Evolutionary conservation across 2,113 vertebrate genomes (phyloP).

Genomic region (Taxidea taxus): DNA sequence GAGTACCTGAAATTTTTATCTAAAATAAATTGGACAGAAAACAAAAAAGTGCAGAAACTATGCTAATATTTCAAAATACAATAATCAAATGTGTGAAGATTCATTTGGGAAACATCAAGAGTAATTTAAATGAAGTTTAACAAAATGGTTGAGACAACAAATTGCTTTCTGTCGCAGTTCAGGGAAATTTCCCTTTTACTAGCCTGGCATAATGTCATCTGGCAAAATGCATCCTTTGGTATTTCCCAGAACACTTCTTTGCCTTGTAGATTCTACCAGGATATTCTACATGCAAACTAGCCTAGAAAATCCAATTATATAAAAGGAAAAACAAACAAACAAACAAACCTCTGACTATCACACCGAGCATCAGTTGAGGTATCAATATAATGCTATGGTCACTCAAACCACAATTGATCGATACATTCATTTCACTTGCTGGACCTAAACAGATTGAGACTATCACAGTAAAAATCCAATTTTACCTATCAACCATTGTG

Average conservation of each 20-base stretch:
- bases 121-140: constrained; percentile 44
- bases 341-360: not conserved
- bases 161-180: not conserved
- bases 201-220: not conserved
- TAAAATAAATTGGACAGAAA: not conserved
- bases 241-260: not conserved
- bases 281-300: not conserved
- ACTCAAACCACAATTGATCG: not conserved
- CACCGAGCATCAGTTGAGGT: not conserved
- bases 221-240: not conserved
- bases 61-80: not conserved
- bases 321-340: not conserved
- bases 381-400: not conserved
- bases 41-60: not conserved
- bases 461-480: constrained; percentile 30
- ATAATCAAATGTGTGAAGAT: not conserved
- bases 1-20: not conserved
- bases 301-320: not conserved
- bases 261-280: not conserved
- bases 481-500: constrained; percentile 9
- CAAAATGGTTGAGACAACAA: not conserved
- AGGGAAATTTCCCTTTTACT: constrained; percentile 37
- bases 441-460: not conserved
- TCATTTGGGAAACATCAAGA: not conserved
- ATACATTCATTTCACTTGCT: not conserved